Evolutionary conservation across 2,113 vertebrate genomes (phyloP).

Genomic region (Rhynchomys soricoides): DNA sequence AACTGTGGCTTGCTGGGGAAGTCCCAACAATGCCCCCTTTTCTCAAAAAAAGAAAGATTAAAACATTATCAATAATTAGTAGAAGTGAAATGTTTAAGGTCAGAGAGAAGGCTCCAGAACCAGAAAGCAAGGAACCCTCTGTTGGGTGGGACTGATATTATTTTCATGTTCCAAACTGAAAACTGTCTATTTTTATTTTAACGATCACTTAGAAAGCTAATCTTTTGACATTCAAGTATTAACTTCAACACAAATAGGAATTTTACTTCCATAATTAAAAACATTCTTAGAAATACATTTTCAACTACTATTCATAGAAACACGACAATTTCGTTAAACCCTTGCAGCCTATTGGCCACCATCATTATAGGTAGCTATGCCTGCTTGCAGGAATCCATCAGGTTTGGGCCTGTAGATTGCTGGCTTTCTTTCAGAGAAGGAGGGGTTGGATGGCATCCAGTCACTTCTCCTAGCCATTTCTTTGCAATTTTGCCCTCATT

Average conservation of each 20-base stretch:
- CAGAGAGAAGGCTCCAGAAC: not conserved
- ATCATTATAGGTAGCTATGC: not conserved
- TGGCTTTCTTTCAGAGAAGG: not conserved
- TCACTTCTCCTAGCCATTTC: not conserved
- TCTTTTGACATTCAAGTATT: not conserved
- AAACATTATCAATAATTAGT: not conserved
- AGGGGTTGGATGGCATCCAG: not conserved
- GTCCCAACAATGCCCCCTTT: not conserved
- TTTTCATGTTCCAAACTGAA: not conserved
- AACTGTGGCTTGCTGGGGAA: not conserved
- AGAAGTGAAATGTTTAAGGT: not conserved
- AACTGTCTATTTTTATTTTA: not conserved
- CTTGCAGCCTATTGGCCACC: not conserved
- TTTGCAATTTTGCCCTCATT: not conserved
- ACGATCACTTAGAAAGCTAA: not conserved
- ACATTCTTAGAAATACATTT: conserved; percentile 19
- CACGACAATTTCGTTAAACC: not conserved
- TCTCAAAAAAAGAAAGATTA: not conserved
- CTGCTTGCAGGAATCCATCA: not conserved
- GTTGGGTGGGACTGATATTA: too few relatives aligned
- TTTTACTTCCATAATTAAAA: not conserved
- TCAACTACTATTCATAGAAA: not conserved
- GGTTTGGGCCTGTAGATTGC: not conserved
- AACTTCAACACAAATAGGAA: not conserved
- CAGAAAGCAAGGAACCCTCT: not conserved